Percentiles rank a stretch among this genome's conserved stretches.
Conservation (phyloP, 2,113 vertebrate species). For the Campylomormyrus numenius region DNA sequence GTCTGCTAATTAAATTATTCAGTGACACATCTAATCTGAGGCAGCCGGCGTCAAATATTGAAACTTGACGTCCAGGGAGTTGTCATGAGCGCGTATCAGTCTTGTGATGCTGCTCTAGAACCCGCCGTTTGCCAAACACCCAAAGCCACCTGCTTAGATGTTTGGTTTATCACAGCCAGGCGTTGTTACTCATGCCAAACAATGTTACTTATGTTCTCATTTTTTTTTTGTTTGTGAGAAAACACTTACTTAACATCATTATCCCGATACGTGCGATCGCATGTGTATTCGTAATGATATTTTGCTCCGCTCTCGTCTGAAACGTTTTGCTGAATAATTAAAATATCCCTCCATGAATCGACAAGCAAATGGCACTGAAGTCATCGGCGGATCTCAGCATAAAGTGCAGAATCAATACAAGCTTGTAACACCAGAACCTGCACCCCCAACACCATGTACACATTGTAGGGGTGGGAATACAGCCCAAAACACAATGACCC, state of each 20-base stretch:
- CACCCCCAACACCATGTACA: neutral
- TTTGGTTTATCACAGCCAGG: neutral
- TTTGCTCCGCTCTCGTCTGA: neutral
- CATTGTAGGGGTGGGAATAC: neutral
- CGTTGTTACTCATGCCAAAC: neutral
- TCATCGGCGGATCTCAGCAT: neutral
- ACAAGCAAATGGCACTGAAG: neutral
- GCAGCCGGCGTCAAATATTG: conserved; percentile 35
- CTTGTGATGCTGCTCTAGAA: neutral
- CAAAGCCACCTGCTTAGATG: neutral
- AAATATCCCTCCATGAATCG: neutral
- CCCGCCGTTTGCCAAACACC: neutral
- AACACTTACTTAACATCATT: neutral
- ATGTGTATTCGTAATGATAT: neutral
- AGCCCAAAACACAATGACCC: neutral
- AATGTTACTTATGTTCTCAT: neutral
- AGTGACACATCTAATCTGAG: conserved; percentile 29
- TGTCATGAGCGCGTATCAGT: neutral
- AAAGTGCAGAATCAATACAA: neutral
- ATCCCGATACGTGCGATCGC: neutral
- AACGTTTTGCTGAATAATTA: neutral
- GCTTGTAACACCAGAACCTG: neutral
- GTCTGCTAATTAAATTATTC: conserved; percentile 42
- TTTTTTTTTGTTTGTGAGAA: too few relatives aligned
- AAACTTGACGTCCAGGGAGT: conserved; percentile 32